Evolutionary conservation across 2,888 invertebrate species (phyloP), one percentile per base, ranked within the genome.

Genomic region (Drosophila meridionalis): DNA sequence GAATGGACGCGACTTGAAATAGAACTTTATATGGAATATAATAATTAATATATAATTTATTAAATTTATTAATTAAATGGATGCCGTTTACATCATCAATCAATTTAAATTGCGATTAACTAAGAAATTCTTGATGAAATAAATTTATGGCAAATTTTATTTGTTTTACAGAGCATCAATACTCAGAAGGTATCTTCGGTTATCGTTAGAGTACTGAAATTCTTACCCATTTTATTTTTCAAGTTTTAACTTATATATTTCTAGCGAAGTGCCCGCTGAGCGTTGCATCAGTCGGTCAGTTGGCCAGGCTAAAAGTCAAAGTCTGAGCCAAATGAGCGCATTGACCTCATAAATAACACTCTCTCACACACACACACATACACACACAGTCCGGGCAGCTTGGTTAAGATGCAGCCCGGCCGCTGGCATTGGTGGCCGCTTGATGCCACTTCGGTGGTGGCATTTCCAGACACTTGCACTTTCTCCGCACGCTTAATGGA

Each of bases 391-490:
- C 42, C 40, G 30, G 59, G 34, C 68, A 75, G 55, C 71, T 70
- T 43, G 59, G 79, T 73, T 73, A 78, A 83, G 80, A 82, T 88
- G 87, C 87, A 87, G 50, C 40, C 40, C 47, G 53, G 62, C 43
- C 59, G 52, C 50, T 30, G 66, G 61, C 63, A 48, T 50, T 43
- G 68, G 69, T 73, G 58, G 66, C 69, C 69, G 60, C 68, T 82
- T 73, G 58, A 60, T 58, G 64, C 73, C 69, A 67, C 65, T 79
- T 69, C 82, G 78, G 73, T 76, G 82, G 79, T 78, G 82, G 80
- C 61, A 76, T 87, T 87, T 80, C 82, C 85, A 79, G 80, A 90
- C 88, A 89, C 90, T 89, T 90, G 90, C 89, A 87, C 89, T 89
- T 88, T 86, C 89, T 76, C 75, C 75, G 71, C 79, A 66, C 80